Conservation (phyloP, 2,113 vertebrate species). For the Amblyornis subalaris region DNA sequence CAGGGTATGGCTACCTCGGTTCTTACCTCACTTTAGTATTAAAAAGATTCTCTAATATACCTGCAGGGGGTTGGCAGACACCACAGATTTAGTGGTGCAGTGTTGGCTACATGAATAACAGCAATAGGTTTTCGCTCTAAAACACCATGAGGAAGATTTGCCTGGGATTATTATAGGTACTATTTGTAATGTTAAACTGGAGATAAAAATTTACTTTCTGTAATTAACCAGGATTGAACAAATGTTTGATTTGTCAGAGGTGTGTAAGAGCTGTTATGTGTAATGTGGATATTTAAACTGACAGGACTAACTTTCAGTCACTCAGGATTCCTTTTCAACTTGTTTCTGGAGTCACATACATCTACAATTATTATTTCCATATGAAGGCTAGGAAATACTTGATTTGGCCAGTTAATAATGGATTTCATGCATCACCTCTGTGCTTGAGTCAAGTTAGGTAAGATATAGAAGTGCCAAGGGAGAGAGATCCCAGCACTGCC, state of each 20-base stretch:
- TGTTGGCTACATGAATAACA: background rate
- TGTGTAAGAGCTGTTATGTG: background rate
- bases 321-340: background rate
- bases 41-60: background rate
- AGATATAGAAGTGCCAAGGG: background rate
- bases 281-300: background rate
- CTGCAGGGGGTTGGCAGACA: background rate
- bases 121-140: background rate
- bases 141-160: background rate
- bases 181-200: background rate
- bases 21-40: background rate
- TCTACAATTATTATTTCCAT: background rate
- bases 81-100: background rate
- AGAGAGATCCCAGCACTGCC: background rate
- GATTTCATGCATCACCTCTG: background rate
- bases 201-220: background rate
- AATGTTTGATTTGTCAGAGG: background rate
- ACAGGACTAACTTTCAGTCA: background rate
- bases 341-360: background rate
- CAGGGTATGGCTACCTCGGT: background rate
- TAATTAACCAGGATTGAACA: background rate
- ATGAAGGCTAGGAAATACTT: background rate
- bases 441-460: background rate
- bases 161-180: background rate
- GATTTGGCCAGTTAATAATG: background rate